Evolutionary conservation across 2,797 vertebrate genomes (phyloP).

Genomic region (Anas bernieri): DNA sequence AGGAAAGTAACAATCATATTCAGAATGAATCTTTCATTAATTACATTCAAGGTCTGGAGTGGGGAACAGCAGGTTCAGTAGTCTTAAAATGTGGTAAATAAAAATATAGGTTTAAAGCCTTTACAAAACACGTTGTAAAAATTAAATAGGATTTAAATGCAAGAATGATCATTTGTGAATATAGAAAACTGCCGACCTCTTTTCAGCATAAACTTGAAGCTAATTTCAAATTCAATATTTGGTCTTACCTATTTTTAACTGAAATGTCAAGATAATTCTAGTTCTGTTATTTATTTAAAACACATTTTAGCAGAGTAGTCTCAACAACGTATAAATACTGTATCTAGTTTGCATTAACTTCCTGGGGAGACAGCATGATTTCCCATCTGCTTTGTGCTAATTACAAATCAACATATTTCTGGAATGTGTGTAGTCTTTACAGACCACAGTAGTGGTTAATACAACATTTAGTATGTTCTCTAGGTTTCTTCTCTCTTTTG

Average conservation of each 20-base stretch:
- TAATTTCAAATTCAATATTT: slow-evolving; percentile 53
- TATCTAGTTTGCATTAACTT: slow-evolving; percentile 73
- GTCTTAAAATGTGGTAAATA: background rate
- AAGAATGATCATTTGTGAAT: background rate
- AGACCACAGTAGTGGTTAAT: slow-evolving; percentile 30
- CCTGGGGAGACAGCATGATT: slow-evolving; percentile 74
- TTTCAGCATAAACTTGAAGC: slow-evolving; percentile 42
- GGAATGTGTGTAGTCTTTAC: slow-evolving; percentile 60
- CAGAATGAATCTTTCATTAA: background rate
- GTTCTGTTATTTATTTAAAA: slow-evolving; percentile 67
- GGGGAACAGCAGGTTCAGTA: background rate
- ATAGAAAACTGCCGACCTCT: background rate
- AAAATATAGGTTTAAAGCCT: background rate
- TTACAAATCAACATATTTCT: slow-evolving; percentile 70
- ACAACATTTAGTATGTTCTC: background rate
- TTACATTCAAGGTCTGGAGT: background rate
- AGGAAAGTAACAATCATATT: background rate
- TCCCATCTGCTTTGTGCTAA: slow-evolving; percentile 77
- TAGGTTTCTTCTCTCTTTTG: background rate
- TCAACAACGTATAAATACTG: slow-evolving; percentile 71
- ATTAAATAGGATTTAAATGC: background rate
- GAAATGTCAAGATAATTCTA: slow-evolving; percentile 73
- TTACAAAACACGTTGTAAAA: slow-evolving; percentile 6
- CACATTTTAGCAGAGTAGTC: slow-evolving; percentile 70
- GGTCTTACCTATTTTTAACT: slow-evolving; percentile 56